Conservation (phyloP, 2,797 vertebrate genomes). For the Cirrhinus molitorella region DNA sequence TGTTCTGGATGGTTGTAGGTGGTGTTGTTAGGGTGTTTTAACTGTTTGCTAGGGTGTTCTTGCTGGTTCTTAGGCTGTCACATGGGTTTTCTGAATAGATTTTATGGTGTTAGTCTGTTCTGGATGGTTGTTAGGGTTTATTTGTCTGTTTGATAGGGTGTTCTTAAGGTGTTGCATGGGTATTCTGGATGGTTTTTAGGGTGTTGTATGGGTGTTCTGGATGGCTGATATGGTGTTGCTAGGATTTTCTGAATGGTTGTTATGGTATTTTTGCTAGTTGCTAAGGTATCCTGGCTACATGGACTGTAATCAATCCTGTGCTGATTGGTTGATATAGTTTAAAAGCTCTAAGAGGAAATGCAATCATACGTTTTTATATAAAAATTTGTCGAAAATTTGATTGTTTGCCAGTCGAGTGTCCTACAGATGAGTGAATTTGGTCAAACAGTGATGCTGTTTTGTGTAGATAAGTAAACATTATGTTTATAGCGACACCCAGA, state of each 20-base stretch:
- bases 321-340: background rate
- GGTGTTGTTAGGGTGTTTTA: too few relatives aligned
- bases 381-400: background rate
- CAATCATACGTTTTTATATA: background rate
- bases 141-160: background rate
- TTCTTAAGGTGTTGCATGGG: background rate
- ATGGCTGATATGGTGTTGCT: background rate
- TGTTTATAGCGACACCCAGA: background rate
- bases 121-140: background rate
- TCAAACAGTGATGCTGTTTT: background rate
- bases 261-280: background rate
- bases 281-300: background rate
- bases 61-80: background rate
- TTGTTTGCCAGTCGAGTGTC: background rate
- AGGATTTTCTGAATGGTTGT: background rate
- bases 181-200: background rate
- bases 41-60: background rate
- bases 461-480: background rate
- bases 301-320: background rate
- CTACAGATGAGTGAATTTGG: background rate
- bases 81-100: too few relatives aligned
- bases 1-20: background rate
- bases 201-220: background rate
- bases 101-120: too few relatives aligned
- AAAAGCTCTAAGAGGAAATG: background rate